Percentiles rank a stretch among this genome's conserved stretches.
phyloP scores from a whole-genome alignment of 2,113 vertebrate species.

The Gila orcuttii region DNA sequence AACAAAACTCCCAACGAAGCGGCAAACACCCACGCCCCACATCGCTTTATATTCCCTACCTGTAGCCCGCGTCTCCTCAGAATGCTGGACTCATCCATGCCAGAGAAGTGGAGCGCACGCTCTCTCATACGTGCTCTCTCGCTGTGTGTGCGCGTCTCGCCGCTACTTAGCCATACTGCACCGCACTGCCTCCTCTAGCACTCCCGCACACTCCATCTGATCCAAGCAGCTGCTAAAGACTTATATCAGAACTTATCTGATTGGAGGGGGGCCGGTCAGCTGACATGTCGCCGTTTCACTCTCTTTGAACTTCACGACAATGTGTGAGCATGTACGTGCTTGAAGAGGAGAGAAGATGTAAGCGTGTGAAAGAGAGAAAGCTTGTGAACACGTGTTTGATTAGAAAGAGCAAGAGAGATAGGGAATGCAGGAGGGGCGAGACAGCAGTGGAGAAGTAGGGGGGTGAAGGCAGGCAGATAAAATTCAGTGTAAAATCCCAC shows the following conservation, averaged over 20 bases:
- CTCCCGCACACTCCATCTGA: constrained; percentile 80
- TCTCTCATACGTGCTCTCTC: constrained; percentile 41
- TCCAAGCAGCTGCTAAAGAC: constrained; percentile 89
- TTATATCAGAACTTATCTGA: constrained; percentile 92
- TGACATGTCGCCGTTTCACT: constrained; percentile 75
- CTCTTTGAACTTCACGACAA: constrained; percentile 82
- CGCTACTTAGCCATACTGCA: constrained; percentile 80
- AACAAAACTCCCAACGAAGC: constrained; percentile 66
- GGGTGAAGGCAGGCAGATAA: not conserved
- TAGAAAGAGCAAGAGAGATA: not conserved
- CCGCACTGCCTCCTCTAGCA: constrained; percentile 67
- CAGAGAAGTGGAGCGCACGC: constrained; percentile 70
- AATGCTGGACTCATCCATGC: constrained; percentile 93
- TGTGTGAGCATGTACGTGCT: constrained; percentile 53
- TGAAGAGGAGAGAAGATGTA: constrained; percentile 13
- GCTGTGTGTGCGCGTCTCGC: constrained; percentile 59
- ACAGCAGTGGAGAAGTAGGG: constrained; percentile 19
- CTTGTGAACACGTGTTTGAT: constrained; percentile 20
- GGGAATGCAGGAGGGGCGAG: constrained; percentile 24
- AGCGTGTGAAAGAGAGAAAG: not conserved
- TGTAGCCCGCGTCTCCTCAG: constrained; percentile 91
- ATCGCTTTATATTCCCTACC: constrained; percentile 77
- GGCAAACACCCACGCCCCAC: not conserved
- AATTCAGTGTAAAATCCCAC: constrained; percentile 1
- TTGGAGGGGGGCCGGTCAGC: constrained; percentile 87